Conservation (phyloP, 2,797 vertebrate species). For the Cryptoprocta ferox region DNA sequence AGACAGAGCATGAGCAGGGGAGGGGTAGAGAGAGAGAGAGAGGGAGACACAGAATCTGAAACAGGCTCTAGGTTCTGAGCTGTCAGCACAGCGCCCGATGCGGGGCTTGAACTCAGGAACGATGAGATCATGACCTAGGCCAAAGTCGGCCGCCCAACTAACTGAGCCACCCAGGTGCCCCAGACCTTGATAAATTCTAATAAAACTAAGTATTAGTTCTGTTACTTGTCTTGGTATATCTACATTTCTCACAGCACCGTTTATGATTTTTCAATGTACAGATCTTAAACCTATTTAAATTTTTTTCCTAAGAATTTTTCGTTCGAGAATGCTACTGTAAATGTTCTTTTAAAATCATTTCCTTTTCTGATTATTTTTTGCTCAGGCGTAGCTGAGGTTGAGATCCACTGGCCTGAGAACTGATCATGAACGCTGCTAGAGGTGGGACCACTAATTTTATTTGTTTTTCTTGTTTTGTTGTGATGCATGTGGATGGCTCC, state of each 20-base stretch:
- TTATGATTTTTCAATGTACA: neutral
- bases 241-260: neutral
- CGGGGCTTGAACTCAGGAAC: no score
- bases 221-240: neutral
- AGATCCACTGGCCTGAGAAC: neutral
- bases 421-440: neutral
- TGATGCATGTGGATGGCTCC: neutral
- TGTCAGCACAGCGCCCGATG: no score
- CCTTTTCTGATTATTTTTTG: neutral
- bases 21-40: no score
- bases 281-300: neutral
- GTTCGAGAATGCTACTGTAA: neutral
- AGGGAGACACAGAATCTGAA: no score
- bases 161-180: no score
- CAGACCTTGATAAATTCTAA: neutral
- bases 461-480: slow-evolving; percentile 18
- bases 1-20: no score
- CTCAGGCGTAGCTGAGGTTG: neutral
- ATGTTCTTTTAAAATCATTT: neutral
- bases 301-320: neutral
- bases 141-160: no score
- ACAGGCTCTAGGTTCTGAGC: no score
- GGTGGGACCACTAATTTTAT: neutral
- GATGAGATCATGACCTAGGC: no score
- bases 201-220: neutral